Evolutionary conservation across 2,797 vertebrate species (phyloP), one percentile per base, ranked within the genome.

Genomic region (Hafferia zeledoni): DNA sequence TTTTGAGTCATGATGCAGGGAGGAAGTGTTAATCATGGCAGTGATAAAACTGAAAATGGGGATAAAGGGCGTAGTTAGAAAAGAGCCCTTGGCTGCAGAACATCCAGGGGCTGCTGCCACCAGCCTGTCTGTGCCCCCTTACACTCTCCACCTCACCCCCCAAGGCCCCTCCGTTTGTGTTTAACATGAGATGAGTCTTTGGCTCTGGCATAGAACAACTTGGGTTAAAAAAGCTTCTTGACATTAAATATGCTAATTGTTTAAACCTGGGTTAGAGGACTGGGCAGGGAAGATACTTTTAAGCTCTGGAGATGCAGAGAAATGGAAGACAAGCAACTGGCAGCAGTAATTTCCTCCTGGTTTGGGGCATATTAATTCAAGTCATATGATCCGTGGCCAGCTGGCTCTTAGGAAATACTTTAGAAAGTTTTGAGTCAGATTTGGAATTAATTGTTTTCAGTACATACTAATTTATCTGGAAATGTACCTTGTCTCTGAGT

Each of bases 1-100:
- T 82, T 67, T 89, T 68, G 87, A 96, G 59, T 91, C 72, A 15
- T 63, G 61, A 12, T 75, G 53, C 25, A 47, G 76, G 72, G 76
- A 93, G 93, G 79, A 95, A 72, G 69, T 91, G 57, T 68, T 94
- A 86, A 94, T 93, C 69, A 61, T 59, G 74, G 20, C 67, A 72
- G 46, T 37, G 77, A 70, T 84, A 93, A 74, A 92, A 64, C 52
- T 60, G 63, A 77, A 80, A 64, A 56, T n/a, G 64, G 15, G 63
- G 22, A 57, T 77, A 61, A 94, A 86, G 85, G 53, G 43, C 1
- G 3, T 33, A 33, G 39, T 41, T 60, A 28, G 44, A 44, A 47
- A 49, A 89, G 67, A 65, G 61, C 35, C 47, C 72, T 79, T 35
- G 61, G 10, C 80, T 82, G 67, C 67, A 72, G 75, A 76, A 89